Base-by-base conservation (phyloP, 2,113 vertebrate species). In the Aphelocoma coerulescens region DNA sequence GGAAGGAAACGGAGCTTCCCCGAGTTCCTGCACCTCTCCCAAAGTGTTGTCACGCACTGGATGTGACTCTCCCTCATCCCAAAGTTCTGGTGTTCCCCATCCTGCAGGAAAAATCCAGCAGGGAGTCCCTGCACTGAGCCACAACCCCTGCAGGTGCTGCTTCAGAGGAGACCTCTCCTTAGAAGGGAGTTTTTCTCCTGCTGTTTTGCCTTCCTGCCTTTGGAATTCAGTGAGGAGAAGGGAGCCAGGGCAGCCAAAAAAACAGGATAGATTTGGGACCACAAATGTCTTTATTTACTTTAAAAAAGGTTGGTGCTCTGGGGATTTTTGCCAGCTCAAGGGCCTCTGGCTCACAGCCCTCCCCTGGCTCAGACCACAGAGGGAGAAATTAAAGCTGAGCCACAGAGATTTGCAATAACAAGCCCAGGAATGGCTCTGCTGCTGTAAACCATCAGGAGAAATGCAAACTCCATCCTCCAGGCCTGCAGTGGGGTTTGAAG, bases 391-490 rank as follows among this genome's bases (percentile, higher is more conserved):
- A 90, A 51, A 91, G 44, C 73, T 33, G 87, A 94, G 81, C 78
- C 77, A 67, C 32, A 37, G 19, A 58, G 75, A 46, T 86, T 62
- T 74, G 54, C 79, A 91, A 57, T 46, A 90, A 95, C 88, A 66
- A 92, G 74, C 54, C 75, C 86, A 66, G 59, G 78, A 85, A 69
- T 26, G 46, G 63, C 80, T 89, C 10, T 37, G 6, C 33, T 62
- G 67, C 75, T 61, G 8, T 10, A 48, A 96, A 80, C 32, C 77
- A 71, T 2, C 49, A 13, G 58, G 9, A 86, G 76, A 86, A 84
- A 92, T n/a, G 55, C 63, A 84, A 69, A 89, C 68, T 86, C 78
- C 84, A 41, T 92, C 89, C 89, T 91, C 63, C 75, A 92, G 68
- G 77, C 80, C 85, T 65, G 84, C 54, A 68, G 21, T 0, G 22